These are phyloP conservation scores for Excalfactoria chinensis DNA, from an alignment of 2,113 vertebrate genomes.

Conservation along the genomic window DNA sequence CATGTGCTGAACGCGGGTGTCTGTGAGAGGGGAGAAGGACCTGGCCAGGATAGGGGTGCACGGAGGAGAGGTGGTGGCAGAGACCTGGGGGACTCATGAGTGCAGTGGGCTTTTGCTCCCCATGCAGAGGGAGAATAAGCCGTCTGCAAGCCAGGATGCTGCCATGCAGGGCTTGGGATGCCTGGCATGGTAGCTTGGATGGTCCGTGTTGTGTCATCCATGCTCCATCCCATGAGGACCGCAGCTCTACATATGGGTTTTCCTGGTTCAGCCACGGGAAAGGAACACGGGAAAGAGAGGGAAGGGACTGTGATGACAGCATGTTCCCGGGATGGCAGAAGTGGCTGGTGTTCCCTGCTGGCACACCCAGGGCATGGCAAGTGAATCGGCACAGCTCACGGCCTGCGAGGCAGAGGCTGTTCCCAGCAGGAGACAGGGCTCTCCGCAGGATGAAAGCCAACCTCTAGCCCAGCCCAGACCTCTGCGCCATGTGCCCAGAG, in stretches of 20 bases:
- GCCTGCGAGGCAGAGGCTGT: conserved; percentile 32
- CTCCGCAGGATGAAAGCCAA: conserved; percentile 61
- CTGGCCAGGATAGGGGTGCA: background rate
- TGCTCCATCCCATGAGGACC: rapidly evolving
- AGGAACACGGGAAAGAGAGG: background rate
- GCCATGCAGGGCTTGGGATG: rapidly evolving
- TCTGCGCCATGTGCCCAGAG: background rate
- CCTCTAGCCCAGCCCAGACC: conserved; percentile 63
- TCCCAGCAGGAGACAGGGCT: conserved; percentile 45
- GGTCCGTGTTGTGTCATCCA: background rate
- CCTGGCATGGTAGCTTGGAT: background rate
- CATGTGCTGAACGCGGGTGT: conserved; percentile 39
- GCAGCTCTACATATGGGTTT: background rate
- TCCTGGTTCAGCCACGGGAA: background rate
- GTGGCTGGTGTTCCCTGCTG: background rate
- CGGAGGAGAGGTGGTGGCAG: background rate
- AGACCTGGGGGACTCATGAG: background rate
- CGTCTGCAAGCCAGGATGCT: background rate
- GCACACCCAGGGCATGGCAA: conserved; percentile 10
- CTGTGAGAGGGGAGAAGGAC: conserved; percentile 36
- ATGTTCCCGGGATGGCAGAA: background rate
- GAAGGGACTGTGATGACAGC: background rate
- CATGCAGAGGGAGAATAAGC: background rate
- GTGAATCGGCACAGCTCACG: conserved; percentile 15
- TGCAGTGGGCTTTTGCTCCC: background rate